Percentiles rank a stretch among this genome's conserved stretches.
phyloP scores from a whole-genome alignment of 2,113 vertebrate genomes.

The Orycteropus afer region DNA sequence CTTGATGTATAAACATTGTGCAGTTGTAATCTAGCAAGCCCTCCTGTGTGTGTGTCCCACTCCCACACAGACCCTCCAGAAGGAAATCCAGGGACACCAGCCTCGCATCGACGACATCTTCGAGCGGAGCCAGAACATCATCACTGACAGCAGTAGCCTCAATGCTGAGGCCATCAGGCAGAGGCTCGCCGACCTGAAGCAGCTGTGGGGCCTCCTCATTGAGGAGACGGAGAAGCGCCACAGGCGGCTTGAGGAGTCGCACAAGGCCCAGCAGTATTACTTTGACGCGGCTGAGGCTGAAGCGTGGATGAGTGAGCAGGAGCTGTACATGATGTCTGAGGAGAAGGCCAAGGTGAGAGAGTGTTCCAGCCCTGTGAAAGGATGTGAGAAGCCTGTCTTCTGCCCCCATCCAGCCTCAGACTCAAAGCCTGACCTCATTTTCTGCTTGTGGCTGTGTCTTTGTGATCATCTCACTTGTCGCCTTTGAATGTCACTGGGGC shows the following conservation, averaged over 20 bases:
- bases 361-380: fast-evolving
- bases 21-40: fast-evolving
- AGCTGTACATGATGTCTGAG: slow-evolving; percentile 99
- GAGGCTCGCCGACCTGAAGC: slow-evolving; percentile 90
- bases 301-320: slow-evolving; percentile 99
- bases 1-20: neutral
- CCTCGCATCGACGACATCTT: slow-evolving; percentile 95
- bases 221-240: slow-evolving; percentile 93
- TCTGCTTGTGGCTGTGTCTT: neutral
- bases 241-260: slow-evolving; percentile 93
- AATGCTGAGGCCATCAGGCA: slow-evolving; percentile 89
- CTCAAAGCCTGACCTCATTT: neutral
- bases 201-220: slow-evolving; percentile 91
- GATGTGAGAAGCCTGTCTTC: neutral
- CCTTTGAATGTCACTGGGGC: neutral
- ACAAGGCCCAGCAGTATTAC: slow-evolving; percentile 97
- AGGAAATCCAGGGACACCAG: slow-evolving; percentile 97
- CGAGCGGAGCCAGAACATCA: slow-evolving; percentile 92
- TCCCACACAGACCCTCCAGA: slow-evolving; percentile 93
- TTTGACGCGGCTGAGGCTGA: slow-evolving; percentile 96
- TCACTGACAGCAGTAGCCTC: slow-evolving; percentile 89
- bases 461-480: neutral
- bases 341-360: slow-evolving; percentile 96
- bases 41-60: neutral
- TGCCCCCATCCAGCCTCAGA: neutral